phyloP scores from a whole-genome alignment of 2,888 invertebrate genomes.

The Chorisops tibialis region DNA sequence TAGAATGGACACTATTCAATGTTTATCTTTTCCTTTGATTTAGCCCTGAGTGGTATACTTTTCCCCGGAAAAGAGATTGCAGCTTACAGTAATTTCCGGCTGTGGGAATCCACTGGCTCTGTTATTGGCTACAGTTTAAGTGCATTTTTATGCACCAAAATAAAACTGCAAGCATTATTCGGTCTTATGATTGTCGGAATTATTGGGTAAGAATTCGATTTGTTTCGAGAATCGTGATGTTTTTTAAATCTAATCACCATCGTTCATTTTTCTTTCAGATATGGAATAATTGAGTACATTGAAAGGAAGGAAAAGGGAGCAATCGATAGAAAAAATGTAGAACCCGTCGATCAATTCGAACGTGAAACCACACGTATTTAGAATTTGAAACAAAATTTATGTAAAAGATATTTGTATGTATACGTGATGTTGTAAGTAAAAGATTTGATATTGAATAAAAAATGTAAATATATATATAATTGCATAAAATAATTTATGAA shows the following conservation, averaged over 20 bases:
- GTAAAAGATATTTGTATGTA: too few species aligned
- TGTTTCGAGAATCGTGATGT: background rate
- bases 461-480: too few species aligned
- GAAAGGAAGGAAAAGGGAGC: constrained; percentile 36
- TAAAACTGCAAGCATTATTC: constrained; percentile 68
- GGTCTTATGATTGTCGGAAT: constrained; percentile 69
- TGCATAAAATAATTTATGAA: too few species aligned
- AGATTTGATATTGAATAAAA: too few species aligned
- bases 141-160: constrained; percentile 69
- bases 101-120: constrained; percentile 90
- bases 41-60: constrained; percentile 80
- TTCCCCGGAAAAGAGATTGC: constrained; percentile 84
- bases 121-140: constrained; percentile 80
- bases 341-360: constrained; percentile 32
- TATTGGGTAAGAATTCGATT: constrained; percentile 58
- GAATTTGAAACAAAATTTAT: too few species aligned
- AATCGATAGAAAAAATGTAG: constrained; percentile 32
- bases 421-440: too few species aligned
- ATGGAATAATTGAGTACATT: constrained; percentile 45
- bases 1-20: too few species aligned
- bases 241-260: too few species aligned
- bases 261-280: constrained; percentile 38
- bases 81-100: constrained; percentile 86
- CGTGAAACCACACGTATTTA: background rate
- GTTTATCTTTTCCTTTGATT: constrained; percentile 23